A percentile compares a stretch with the other conserved stretches of the same genome.
Conservation (phyloP, 2,797 vertebrate genomes). For the Sorex maritimensis region DNA sequence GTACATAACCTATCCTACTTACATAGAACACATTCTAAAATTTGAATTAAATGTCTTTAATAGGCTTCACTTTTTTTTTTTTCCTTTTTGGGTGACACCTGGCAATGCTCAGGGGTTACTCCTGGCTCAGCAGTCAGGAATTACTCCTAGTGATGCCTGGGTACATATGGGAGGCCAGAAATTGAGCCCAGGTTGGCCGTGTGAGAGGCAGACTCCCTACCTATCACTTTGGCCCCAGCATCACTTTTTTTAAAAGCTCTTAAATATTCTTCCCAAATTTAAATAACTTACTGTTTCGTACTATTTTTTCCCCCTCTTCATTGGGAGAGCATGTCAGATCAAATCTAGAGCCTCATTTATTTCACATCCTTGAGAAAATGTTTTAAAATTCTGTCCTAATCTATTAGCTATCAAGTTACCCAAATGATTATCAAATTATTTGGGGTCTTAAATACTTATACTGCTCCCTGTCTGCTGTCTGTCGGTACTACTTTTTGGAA, state of each 20-base stretch:
- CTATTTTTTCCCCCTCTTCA: neutral
- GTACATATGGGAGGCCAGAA: too few species aligned
- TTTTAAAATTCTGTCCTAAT: constrained; percentile 51
- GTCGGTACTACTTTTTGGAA: constrained; percentile 1
- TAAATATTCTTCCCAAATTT: constrained; percentile 43
- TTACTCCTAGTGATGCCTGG: too few species aligned
- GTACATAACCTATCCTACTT: constrained; percentile 24
- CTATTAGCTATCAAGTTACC: constrained; percentile 46
- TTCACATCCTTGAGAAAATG: constrained; percentile 43
- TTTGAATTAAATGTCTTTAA: constrained; percentile 40
- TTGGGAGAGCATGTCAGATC: too few species aligned
- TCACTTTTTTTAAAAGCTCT: constrained; percentile 17
- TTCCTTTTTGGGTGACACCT: too few species aligned
- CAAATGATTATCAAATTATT: constrained; percentile 48
- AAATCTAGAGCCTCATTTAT: neutral
- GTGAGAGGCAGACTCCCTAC: too few species aligned
- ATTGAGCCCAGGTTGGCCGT: too few species aligned
- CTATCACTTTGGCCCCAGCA: neutral
- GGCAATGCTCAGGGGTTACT: too few species aligned
- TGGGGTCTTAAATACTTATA: constrained; percentile 44
- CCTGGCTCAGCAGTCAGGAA: too few species aligned
- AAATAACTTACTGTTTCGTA: constrained; percentile 25
- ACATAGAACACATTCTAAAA: constrained; percentile 2
- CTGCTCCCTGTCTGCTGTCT: neutral
- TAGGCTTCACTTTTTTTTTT: neutral